Evolutionary conservation across 2,113 vertebrate genomes (phyloP).

Genomic region (Corydoras sp.): DNA sequence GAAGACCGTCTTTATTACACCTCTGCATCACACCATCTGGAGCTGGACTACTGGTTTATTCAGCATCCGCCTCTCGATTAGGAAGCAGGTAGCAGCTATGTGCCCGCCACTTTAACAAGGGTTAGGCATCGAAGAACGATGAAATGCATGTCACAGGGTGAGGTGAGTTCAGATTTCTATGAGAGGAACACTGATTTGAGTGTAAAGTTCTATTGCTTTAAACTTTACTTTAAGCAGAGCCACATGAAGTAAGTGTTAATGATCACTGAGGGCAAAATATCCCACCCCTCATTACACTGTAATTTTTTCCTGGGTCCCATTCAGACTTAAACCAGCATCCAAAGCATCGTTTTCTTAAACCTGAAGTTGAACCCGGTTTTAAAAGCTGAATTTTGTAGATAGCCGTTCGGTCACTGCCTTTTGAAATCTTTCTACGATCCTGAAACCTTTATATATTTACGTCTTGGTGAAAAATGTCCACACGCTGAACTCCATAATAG

Average conservation of each 20-base stretch:
- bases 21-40: not conserved
- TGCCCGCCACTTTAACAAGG: constrained; percentile 11
- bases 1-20: constrained; percentile 25
- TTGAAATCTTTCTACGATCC: constrained; percentile 48
- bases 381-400: constrained; percentile 41
- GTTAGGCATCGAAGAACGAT: not conserved
- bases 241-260: no score
- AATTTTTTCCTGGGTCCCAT: not conserved
- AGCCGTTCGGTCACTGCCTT: constrained; percentile 45
- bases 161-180: not conserved
- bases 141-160: not conserved
- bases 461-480: constrained; percentile 21
- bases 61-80: not conserved
- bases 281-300: not conserved
- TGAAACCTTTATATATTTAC: constrained; percentile 18
- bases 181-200: not conserved
- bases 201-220: not conserved
- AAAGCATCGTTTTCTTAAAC: constrained; percentile 21
- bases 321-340: not conserved
- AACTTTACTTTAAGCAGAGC: constrained; percentile 14
- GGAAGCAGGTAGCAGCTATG: not conserved
- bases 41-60: not conserved
- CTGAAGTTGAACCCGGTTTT: not conserved
- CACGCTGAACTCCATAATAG: not conserved
- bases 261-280: no score